phyloP scores from a whole-genome alignment of 2,797 vertebrate species.

The Agapornis canus region DNA sequence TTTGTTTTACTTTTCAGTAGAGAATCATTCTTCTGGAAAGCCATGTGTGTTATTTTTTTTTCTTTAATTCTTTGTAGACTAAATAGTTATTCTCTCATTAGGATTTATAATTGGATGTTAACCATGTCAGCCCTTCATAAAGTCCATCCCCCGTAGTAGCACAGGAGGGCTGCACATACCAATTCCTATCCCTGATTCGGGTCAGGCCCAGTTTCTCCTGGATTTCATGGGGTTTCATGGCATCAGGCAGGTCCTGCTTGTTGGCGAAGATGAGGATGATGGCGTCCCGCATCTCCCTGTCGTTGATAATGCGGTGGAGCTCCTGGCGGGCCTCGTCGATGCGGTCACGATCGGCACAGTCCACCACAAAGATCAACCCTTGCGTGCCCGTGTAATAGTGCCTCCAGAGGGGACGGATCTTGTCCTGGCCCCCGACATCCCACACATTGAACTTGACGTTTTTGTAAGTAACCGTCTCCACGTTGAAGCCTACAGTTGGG shows the following conservation, averaged over 20 bases:
- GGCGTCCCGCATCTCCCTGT: constrained; percentile 99
- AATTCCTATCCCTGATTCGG: constrained; percentile 99
- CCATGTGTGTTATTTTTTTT: constrained; percentile 73
- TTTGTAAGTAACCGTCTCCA: constrained; percentile 99
- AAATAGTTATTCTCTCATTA: constrained; percentile 85
- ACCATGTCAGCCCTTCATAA: constrained; percentile 99
- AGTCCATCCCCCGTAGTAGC: constrained; percentile 98
- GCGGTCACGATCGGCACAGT: constrained; percentile 98
- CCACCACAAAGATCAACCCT: constrained; percentile 98
- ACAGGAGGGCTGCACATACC: constrained; percentile 99
- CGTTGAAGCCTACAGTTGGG: constrained; percentile 98
- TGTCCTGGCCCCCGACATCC: constrained; percentile 99
- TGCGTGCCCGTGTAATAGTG: constrained; percentile 99
- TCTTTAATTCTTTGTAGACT: constrained; percentile 67
- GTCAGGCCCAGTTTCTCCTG: constrained; percentile 99
- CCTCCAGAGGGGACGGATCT: constrained; percentile 98
- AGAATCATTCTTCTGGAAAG: constrained; percentile 86
- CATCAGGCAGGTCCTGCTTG: constrained; percentile 99
- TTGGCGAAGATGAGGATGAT: constrained; percentile 99
- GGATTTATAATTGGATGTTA: constrained; percentile 99
- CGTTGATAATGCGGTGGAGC: constrained; percentile 98
- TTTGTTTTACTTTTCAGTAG: constrained; percentile 84
- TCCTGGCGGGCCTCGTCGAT: constrained; percentile 98
- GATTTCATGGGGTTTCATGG: constrained; percentile 99
- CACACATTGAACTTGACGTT: constrained; percentile 99